Percentiles rank a stretch among this genome's conserved stretches.
Evolutionary conservation across 1,140 invertebrate species (phyloP).

Genomic region (Heliconius hewitsoni): DNA sequence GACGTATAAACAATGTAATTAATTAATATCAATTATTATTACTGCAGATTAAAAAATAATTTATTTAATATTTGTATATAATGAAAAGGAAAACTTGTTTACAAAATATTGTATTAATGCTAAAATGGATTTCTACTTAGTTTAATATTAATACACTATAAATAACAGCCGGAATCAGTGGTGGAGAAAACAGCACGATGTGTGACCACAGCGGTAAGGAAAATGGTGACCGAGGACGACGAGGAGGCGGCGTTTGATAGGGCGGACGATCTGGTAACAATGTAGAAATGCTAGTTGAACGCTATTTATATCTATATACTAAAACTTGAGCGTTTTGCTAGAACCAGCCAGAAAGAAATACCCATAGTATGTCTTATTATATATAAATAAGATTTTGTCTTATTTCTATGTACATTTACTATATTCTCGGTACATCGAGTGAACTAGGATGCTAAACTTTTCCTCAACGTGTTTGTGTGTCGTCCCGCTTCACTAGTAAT

Average conservation of each 20-base stretch:
- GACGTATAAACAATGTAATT: neutral
- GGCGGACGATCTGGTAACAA: constrained; percentile 83
- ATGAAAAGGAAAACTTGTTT: too few species aligned
- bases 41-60: neutral
- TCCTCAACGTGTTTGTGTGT: neutral
- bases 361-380: neutral
- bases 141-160: neutral
- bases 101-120: neutral
- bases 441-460: neutral
- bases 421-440: neutral
- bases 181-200: constrained; percentile 78
- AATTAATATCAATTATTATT: neutral
- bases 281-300: constrained; percentile 27
- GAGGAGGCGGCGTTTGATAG: constrained; percentile 79
- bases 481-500: neutral
- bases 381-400: neutral
- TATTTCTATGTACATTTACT: neutral
- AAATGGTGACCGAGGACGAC: constrained; percentile 70
- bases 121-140: neutral
- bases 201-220: constrained; percentile 72
- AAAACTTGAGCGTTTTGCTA: neutral
- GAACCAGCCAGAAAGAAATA: neutral
- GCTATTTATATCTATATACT: neutral
- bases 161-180: constrained; percentile 76
- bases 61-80: too few species aligned